Base-by-base conservation (phyloP, 1,140 invertebrate genomes). In the Drosophila bipectinata region DNA sequence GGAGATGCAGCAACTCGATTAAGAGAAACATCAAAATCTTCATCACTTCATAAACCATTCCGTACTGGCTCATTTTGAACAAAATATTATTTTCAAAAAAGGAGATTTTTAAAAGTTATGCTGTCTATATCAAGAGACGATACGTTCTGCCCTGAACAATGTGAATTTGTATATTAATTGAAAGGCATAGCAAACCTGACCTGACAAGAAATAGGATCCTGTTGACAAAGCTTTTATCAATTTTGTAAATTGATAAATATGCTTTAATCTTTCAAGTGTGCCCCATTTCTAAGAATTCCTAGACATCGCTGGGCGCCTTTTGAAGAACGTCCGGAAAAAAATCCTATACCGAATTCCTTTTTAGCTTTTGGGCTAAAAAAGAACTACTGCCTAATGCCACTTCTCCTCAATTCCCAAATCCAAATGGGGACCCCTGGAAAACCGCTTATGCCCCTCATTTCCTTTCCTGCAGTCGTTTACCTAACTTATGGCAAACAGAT, bases 401-500 rank as follows among this genome's bases (percentile, higher is more conserved):
- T 45, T 45, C 55, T 37, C 30, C 63, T 41, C 15, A 32, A 69
- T 37, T 49, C 52, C 52, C 44, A 47, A 64, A 69, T 48, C 26
- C 51, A 39, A 68, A 39, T 14, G 10, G 32, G 26, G 32, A 56
- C 24, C 8, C 41, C 10, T 21, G 37, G 10, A 45, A 68, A 45
- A 44, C 49, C 64, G 63, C 66, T 68, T 69, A 68, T 68, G 62
- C 41, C 62, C 49, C 64, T 18, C 63, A 68, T 69, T 71, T 71
- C 64, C 67, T 71, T 14, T 67, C 63, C 63, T 34, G 32, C 64
- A 69, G 64, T 71, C 67, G 52, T 57, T 69, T 71, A 69, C 67
- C 64, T 57, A 71, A 71, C 67, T 69, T 71, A 71, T 71, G 64
- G 64, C 67, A 71, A 71, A 71, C 64, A 71, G 52, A 71, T 71